phyloP scores from a whole-genome alignment of 2,797 vertebrate genomes.

The Crenuchus spilurus region DNA sequence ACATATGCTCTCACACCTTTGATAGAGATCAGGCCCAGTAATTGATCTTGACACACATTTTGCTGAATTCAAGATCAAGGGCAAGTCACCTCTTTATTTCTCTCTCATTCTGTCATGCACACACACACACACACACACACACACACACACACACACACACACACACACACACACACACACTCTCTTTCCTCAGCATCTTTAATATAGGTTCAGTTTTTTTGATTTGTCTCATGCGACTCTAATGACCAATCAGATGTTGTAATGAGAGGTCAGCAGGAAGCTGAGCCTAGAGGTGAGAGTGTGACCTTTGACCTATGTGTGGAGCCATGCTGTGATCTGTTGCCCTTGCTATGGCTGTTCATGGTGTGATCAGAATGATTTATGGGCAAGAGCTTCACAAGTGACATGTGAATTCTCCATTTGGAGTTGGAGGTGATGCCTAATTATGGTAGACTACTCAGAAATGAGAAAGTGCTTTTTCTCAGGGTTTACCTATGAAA shows the following conservation, averaged over 20 bases:
- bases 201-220: slow-evolving; percentile 36
- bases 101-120: background rate
- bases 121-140: background rate
- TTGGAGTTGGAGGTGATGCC: slow-evolving; percentile 35
- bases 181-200: background rate
- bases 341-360: slow-evolving; percentile 23
- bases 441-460: slow-evolving; percentile 24
- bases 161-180: background rate
- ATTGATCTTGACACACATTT: slow-evolving; percentile 1
- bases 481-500: background rate
- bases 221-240: slow-evolving; percentile 53
- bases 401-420: slow-evolving; percentile 52
- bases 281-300: slow-evolving; percentile 48
- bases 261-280: slow-evolving; percentile 60
- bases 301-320: slow-evolving; percentile 50
- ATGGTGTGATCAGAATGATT: slow-evolving; percentile 47
- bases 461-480: slow-evolving; percentile 5
- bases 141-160: background rate
- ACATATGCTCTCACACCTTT: slow-evolving; percentile 39
- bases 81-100: slow-evolving; percentile 21
- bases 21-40: slow-evolving; percentile 49
- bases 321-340: slow-evolving; percentile 36
- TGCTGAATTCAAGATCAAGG: slow-evolving; percentile 26
- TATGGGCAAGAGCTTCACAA: slow-evolving; percentile 47
- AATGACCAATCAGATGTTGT: slow-evolving; percentile 54